Base-by-base conservation (phyloP, 2,888 invertebrate genomes). In the Colostygia pectinataria region DNA sequence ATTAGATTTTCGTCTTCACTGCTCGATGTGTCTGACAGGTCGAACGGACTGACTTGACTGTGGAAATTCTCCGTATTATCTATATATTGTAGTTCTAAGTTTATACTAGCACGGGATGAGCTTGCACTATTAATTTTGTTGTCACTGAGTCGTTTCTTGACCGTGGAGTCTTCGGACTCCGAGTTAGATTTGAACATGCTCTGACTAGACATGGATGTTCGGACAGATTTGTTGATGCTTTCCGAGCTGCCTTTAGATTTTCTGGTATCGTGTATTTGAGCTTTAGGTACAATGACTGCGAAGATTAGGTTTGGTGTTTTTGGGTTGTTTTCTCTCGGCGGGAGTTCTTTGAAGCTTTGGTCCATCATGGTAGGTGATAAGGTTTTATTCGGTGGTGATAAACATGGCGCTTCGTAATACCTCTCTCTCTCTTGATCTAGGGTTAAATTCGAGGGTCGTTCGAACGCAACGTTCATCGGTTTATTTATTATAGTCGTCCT, bases 1-100 rank as follows among this genome's bases (percentile, higher is more conserved):
- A 91, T 80, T 6, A 91, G 41, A 41, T 91, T 86, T 34, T 91
- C 91, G 31, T 91, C 91, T 66, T 91, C 91, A 28, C 88, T 88
- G 52, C 87, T 87, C 0, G 91, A 90, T 18, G 89, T 86, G 37
- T 90, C 90, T 0, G 90, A 76, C 0, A 88, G 8, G 34, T 80
- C 77, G 55, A 75, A 77, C 0, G 80, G 75, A 40, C 83, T 83
- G 6, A 83, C 77, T 6, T 66, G 77, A 0, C 67, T 64, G 5
- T 71, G 76, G 18, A 74, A 82, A n/a, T 88, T 29, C n/a, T 39
- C 87, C 0, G 80, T 71, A 0, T 71, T 76, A 5, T 84, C 85
- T 0, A 90, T 77, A 27, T 87, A 89, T 40, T 87, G 85, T 0
- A 90, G 63, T 58, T 90, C 90, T 24, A 90, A 47, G 34, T 90